Base-by-base conservation (phyloP, 2,113 vertebrate genomes). In the Eupsittula cactorum region DNA sequence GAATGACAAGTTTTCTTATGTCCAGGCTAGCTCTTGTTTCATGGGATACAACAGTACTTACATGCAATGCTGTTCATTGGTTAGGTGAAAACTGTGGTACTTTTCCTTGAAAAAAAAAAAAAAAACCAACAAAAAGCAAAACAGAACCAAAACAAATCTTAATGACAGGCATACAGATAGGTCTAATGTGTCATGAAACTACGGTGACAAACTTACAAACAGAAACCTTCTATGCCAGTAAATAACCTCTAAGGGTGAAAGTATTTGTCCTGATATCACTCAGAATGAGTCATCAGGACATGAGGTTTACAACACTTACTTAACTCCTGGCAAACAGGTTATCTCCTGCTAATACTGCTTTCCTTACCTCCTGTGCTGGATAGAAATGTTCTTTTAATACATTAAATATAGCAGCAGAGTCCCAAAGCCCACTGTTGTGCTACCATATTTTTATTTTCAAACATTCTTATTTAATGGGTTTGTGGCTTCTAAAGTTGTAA, bases 201-300 rank as follows among this genome's bases (percentile, higher is more conserved):
- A 86, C 82, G 77, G 44, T 57, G 63, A 67, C 69, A 86, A 81
- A 49, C 93, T 90, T 88, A 93, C 77, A 73, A 17, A 88, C 2
- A 78, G 46, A 33, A 86, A 80, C 16, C 46, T 93, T 95, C 80
- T 24, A 65, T 91, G 88, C 25, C 35, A 67, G 82, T 78, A 94
- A 97, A 83, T 94, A 86, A 86, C 77, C 96, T 94, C 84, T 95
- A 79, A 86, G 44, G 76, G 82, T 75, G 86, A 86, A 93, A 96
- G 60, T 92, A 94, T 97, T 95, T 83, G 73, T 70, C 82, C n/a
- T 75, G 60, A 23, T 74, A 39, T 31, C 89, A 97, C 96, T 94
- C 95, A 88, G 81, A 92, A 76, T 88, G 86, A 97, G 84, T 96
- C 92, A 96, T 82, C 71, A 88, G 74, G 62, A 84, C 87, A 71